These are phyloP conservation scores for Nanger granti DNA, from an alignment of 2,113 vertebrate species.

Conservation along the genomic window DNA sequence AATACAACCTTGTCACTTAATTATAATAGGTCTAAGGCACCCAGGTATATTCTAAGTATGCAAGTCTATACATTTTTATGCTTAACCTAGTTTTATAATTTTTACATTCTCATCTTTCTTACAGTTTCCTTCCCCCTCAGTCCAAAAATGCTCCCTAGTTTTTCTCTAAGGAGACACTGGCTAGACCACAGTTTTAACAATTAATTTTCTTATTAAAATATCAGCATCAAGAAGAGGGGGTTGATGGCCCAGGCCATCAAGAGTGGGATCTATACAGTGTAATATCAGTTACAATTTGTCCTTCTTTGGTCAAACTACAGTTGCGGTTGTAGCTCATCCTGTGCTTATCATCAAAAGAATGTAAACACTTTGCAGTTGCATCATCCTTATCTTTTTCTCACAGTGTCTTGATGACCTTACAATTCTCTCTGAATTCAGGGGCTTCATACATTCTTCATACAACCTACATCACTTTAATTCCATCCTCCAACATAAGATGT, in stretches of 20 bases:
- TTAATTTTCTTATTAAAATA: background rate
- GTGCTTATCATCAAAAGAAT: background rate
- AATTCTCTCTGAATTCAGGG: background rate
- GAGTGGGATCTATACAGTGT: background rate
- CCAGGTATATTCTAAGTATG: background rate
- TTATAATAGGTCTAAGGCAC: background rate
- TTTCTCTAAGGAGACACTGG: background rate
- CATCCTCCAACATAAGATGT: background rate
- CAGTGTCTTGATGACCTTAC: constrained; percentile 1
- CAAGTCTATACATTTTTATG: background rate
- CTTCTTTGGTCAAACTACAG: background rate
- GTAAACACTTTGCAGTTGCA: background rate
- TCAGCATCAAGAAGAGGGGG: background rate
- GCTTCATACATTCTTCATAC: background rate
- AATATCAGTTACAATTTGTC: background rate
- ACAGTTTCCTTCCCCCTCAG: background rate
- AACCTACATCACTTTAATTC: background rate
- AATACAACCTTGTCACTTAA: background rate
- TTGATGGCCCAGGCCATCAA: background rate
- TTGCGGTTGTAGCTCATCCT: background rate
- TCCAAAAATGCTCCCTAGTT: background rate
- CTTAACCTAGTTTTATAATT: background rate
- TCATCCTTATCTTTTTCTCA: background rate
- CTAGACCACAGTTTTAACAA: background rate
- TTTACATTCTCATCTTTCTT: background rate